Conservation (phyloP, 2,888 invertebrate genomes). For the Anoncus sp. region DNA sequence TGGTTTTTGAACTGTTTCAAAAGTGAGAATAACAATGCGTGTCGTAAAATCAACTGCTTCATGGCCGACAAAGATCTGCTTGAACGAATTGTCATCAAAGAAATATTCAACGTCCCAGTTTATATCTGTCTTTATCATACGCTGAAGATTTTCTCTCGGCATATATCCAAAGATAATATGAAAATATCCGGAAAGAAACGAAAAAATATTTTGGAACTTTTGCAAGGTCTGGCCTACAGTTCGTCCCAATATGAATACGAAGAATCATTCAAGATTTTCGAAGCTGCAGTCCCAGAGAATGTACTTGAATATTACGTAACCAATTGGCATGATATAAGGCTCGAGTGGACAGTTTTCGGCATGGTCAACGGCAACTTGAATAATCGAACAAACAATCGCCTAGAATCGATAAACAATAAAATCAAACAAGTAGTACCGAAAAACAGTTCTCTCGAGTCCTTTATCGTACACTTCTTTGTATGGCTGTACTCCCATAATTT, state of each 20-base stretch:
- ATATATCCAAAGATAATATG: slow-evolving; percentile 9
- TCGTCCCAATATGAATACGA: slow-evolving; percentile 1
- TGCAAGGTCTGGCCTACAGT: slow-evolving; percentile 11
- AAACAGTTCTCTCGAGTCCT: slow-evolving; percentile 1
- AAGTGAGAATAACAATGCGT: slow-evolving; percentile 36
- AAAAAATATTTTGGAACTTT: slow-evolving; percentile 1
- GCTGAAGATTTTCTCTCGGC: neutral
- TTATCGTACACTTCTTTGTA: neutral
- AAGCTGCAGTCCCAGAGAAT: neutral
- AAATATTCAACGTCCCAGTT: slow-evolving; percentile 3
- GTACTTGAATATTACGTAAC: slow-evolving; percentile 1
- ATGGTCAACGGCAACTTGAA: slow-evolving; percentile 4
- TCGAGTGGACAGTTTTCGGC: slow-evolving; percentile 6
- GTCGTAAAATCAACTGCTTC: slow-evolving; percentile 40
- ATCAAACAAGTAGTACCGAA: slow-evolving; percentile 16
- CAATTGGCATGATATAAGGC: neutral
- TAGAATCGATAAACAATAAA: slow-evolving; percentile 5
- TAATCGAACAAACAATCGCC: slow-evolving; percentile 10
- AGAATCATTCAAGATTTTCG: neutral
- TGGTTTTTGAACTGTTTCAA: slow-evolving; percentile 58
- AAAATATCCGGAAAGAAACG: neutral
- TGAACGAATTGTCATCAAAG: slow-evolving; percentile 38
- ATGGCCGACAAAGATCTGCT: slow-evolving; percentile 63
- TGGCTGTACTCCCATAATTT: slow-evolving; percentile 5
- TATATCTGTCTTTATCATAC: slow-evolving; percentile 34